Evolutionary conservation across 2,888 invertebrate species (phyloP), one percentile per base, ranked within the genome.

Genomic region (Ochropleura plecta): DNA sequence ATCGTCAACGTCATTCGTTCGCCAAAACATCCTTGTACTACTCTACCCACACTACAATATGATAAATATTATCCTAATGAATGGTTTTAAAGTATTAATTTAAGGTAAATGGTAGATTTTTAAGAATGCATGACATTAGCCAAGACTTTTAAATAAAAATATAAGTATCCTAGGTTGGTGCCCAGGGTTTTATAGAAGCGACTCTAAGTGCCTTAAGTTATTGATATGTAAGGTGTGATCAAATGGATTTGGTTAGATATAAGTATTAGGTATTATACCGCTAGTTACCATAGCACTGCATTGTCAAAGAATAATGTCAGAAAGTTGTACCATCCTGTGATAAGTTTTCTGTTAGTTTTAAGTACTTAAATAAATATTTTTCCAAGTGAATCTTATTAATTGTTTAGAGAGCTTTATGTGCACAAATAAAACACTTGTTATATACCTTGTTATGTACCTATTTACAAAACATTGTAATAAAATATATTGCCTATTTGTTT

Each of bases 291-390:
- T 69, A 73, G 65, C 75, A 73, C 71, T 81, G 63, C 75, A 71
- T 78, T 72, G 55, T 73, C 44, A 63, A 73, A 59, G 49, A 63
- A 73, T 66, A 80, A 75, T 79, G 40, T 68, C 64, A 66, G 60
- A 12, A 69, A 73, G 48, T 73, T 73, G 62, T 77, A 73, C 53
- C 64, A 68, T 82, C 71, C 85, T 85, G 85, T 86, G 85, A 86
- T 86, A 86, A 84, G 87, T 60, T 79, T 65, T 85, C 73, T 68
- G 40, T 73, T 85, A 82, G 82, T 42, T 72, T 18, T 76, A 69
- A 80, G 81, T 81, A 81, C 80, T 84, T 84, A 81, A 81, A 76
- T 73, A 59, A 81, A 78, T 70, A 42, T 64, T 68, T 81, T 60
- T 69, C 82, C 73, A 85, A 85, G 85, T 83, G 85, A 85, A 81